Evolutionary conservation across 2,888 invertebrate genomes (phyloP).

Genomic region (Aporophyla lueneburgensis): DNA sequence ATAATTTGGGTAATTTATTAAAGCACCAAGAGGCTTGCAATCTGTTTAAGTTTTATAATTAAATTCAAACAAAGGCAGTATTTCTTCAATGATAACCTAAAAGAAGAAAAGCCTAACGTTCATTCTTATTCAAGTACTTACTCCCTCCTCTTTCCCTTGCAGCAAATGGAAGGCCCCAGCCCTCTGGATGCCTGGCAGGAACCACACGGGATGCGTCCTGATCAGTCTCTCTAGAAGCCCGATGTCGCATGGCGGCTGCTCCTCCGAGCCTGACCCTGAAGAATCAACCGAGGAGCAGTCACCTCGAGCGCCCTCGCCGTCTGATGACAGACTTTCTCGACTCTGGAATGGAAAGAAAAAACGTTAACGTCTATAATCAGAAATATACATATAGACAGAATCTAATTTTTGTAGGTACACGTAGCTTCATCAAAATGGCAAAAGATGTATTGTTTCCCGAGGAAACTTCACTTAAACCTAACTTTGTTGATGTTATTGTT

Average conservation of each 20-base stretch:
- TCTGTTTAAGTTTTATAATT: constrained; percentile 23
- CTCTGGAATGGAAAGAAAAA: constrained; percentile 84
- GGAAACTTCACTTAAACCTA: background rate
- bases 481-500: background rate
- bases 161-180: constrained; percentile 98
- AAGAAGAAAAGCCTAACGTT: background rate
- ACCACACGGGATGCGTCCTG: constrained; percentile 98
- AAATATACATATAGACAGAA: background rate
- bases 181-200: constrained; percentile 97
- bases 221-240: constrained; percentile 96
- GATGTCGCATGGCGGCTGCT: constrained; percentile 95
- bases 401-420: background rate
- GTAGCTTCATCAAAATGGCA: background rate
- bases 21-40: background rate
- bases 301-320: constrained; percentile 91
- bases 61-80: constrained; percentile 20
- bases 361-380: background rate
- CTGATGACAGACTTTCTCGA: constrained; percentile 93
- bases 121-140: constrained; percentile 81
- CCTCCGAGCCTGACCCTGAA: constrained; percentile 91
- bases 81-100: background rate
- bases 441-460: background rate
- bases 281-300: constrained; percentile 91
- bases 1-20: constrained; percentile 23
- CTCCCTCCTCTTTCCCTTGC: constrained; percentile 98